Evolutionary conservation across 2,888 invertebrate genomes (phyloP), one percentile per base, ranked within the genome.

Genomic region (Trissolcus japonicus): DNA sequence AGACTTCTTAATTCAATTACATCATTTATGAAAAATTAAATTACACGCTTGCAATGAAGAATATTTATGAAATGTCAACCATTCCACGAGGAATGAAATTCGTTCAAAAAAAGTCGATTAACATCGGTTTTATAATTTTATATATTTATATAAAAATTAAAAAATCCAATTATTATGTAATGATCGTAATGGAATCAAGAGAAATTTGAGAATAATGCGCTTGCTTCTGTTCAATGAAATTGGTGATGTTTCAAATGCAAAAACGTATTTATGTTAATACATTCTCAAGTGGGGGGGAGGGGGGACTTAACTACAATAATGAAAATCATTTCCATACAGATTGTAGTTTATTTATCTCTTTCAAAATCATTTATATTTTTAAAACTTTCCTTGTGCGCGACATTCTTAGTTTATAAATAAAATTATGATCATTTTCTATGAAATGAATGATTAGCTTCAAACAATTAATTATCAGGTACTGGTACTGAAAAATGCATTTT

Each of bases 331-430:
- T 46, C 69, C 69, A 69, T 69, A 41, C 60, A 56, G 62, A 62
- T 62, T n/a, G 46, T 51, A 19, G 62, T 62, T 69, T 46, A 60
- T 69, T 68, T 43, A 50, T 51, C 13, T 14, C 14, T 50, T 21
- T 56, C 56, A 54, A 41, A 56, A 56, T 62, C 56, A 56, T 69
- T 21, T 50, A 62, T 48, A 51, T 50, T 48, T 50, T 69, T 48
- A 48, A 48, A 61, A 53, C 25, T 48, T 69, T 69, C 46, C 43
- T 60, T 61, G 25, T 41, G n/a, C 19, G 35, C 19, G 35, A 60
- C 35, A 68, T 61, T 53, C 68, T 61, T 55, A 54, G 61, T 69
- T 69, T 69, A 61, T 69, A 61, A 69, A 69, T 69, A 61, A 60
- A 61, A 50, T 60, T 69, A 55, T 25, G 40, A 48, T 55, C 48